Evolutionary conservation across 2,888 invertebrate species (phyloP), one percentile per base, ranked within the genome.

Genomic region (Deilephila elpenor): DNA sequence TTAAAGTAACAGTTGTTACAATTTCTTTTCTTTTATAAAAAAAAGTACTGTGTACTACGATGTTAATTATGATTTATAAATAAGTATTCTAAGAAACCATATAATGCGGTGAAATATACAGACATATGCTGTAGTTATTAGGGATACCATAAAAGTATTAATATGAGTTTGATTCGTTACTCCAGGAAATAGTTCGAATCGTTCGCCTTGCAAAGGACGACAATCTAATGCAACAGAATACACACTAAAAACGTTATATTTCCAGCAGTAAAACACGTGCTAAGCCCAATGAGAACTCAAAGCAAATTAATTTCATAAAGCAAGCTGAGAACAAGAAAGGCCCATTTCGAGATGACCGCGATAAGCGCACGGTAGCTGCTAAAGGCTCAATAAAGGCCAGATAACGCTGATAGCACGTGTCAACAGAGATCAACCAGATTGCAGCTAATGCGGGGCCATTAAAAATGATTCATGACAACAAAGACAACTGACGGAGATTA

Each of bases 361-460:
- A 73, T 76, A 75, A 75, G 72, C 64, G 19, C 56, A 73, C 75
- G 44, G 76, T 73, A 72, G 75, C 73, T 74, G 72, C 61, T 67
- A 61, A 74, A 74, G 71, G 59, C 74, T 74, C 70, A 75, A 74
- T 67, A 67, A 75, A 74, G 74, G 71, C 74, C 70, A 67, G 78
- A 76, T 76, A 78, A 78, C 17, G 51, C 73, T 73, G 78, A 77
- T 78, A 78, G 56, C 73, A 73, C 72, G 75, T 74, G 78, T 76
- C 72, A 73, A 76, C 76, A 73, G 61, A 78, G 73, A 75, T 75
- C 73, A 71, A 25, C 74, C 72, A 73, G 78, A 77, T 79, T 78
- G 78, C 71, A 62, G 74, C 60, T 79, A 79, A 79, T 79, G 75
- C 76, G 75, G 72, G 73, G 73, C 60, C 78, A 78, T 77, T 79